A percentile compares a stretch with the other conserved stretches of the same genome.
Evolutionary conservation across 23 tunicate species (phyloP).

Genomic region (Phallusia fumigata): DNA sequence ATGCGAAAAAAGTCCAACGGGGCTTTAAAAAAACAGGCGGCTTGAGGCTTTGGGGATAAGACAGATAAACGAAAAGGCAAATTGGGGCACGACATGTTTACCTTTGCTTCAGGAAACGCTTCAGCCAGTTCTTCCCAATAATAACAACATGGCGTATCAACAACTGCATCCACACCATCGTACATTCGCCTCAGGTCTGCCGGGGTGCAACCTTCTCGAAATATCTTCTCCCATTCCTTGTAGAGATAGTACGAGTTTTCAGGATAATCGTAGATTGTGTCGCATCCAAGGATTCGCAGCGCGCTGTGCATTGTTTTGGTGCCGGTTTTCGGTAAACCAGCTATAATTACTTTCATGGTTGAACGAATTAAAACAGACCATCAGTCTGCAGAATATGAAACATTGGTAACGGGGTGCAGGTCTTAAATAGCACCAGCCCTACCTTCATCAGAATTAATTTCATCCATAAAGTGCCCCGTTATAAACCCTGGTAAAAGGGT

Average conservation of each 20-base stretch:
- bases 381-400: too few species aligned
- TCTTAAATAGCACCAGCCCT: too few species aligned
- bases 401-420: too few species aligned
- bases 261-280: background rate
- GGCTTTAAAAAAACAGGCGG: too few species aligned
- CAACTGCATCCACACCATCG: constrained; percentile 5
- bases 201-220: background rate
- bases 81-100: too few species aligned
- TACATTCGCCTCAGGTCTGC: constrained; percentile 1
- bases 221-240: background rate
- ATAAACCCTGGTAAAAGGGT: too few species aligned
- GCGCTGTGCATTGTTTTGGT: background rate
- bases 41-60: too few species aligned
- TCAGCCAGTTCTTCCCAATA: background rate
- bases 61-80: too few species aligned
- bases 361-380: background rate
- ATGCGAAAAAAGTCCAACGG: too few species aligned
- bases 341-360: constrained; percentile 1
- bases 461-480: too few species aligned
- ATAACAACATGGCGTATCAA: background rate
- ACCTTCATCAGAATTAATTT: too few species aligned
- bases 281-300: background rate
- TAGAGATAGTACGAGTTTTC: background rate
- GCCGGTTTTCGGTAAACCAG: background rate
- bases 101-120: constrained; percentile 8